These are phyloP conservation scores for Magallana gigas DNA, from an alignment of 1,140 invertebrate species.

Conservation along the genomic window DNA sequence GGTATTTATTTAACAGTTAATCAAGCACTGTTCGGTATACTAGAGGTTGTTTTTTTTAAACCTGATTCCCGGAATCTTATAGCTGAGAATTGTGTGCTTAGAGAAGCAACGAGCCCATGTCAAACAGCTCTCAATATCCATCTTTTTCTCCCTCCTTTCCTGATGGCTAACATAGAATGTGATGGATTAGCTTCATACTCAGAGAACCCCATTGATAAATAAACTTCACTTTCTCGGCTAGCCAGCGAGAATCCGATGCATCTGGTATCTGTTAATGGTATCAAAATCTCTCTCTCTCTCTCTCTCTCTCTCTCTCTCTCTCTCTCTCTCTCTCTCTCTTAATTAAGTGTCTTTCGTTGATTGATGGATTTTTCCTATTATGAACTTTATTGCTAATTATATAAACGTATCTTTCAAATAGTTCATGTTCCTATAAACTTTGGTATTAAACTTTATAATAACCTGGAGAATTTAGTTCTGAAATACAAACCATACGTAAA, in stretches of 20 bases:
- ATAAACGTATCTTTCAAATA: too few species aligned
- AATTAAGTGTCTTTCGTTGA: too few species aligned
- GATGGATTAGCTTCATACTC: background rate
- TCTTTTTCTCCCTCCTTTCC: conserved; percentile 13
- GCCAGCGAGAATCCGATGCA: background rate
- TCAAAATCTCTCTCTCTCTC: too few species aligned
- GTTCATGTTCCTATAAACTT: too few species aligned
- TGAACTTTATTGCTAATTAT: too few species aligned
- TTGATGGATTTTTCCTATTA: too few species aligned
- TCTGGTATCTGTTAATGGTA: background rate
- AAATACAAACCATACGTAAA: background rate
- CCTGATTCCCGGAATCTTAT: background rate
- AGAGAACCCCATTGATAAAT: conserved; percentile 18
- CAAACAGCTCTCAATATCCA: conserved; percentile 21
- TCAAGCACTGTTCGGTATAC: background rate
- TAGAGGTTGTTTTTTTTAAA: background rate
- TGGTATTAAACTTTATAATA: background rate
- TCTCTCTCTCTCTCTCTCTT: too few species aligned
- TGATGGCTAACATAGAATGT: conserved; percentile 18
- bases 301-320: too few species aligned
- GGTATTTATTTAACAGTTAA: conserved; percentile 30
- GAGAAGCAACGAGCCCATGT: background rate
- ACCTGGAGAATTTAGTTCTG: background rate
- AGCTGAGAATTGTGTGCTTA: background rate
- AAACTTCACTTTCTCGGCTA: conserved; percentile 1